Conservation (phyloP, 2,797 vertebrate species). For the Nyctalus aviator region DNA sequence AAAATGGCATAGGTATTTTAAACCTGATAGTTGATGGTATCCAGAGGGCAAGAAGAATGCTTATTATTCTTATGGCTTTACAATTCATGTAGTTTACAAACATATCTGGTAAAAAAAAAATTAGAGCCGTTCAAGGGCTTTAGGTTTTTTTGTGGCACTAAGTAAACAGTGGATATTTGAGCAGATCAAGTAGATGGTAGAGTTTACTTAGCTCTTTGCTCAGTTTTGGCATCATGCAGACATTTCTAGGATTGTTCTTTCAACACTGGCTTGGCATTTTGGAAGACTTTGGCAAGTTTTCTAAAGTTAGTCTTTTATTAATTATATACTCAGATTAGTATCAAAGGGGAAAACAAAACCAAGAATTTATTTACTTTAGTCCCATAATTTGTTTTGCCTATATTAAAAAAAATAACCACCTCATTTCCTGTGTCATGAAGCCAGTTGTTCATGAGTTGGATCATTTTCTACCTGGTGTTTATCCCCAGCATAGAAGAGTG, state of each 20-base stretch:
- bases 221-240: neutral
- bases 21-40: neutral
- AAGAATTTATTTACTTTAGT: neutral
- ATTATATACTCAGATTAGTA: conserved; percentile 1
- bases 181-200: neutral
- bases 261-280: neutral
- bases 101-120: neutral
- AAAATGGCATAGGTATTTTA: conserved; percentile 31
- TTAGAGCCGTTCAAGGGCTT: conserved; percentile 1
- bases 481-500: conserved; percentile 8
- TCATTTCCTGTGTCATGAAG: neutral
- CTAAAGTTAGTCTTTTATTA: conserved; percentile 8
- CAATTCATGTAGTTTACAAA: neutral
- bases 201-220: neutral
- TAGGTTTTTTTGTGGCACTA: neutral
- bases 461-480: conserved; percentile 15
- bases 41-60: neutral
- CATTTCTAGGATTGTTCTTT: neutral
- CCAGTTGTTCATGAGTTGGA: neutral
- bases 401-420: neutral
- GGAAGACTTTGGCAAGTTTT: neutral
- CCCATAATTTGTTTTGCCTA: neutral
- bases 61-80: conserved; percentile 7
- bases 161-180: neutral
- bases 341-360: conserved; percentile 38